Evolutionary conservation across 2,113 vertebrate genomes (phyloP).

Genomic region (Laticauda colubrina): DNA sequence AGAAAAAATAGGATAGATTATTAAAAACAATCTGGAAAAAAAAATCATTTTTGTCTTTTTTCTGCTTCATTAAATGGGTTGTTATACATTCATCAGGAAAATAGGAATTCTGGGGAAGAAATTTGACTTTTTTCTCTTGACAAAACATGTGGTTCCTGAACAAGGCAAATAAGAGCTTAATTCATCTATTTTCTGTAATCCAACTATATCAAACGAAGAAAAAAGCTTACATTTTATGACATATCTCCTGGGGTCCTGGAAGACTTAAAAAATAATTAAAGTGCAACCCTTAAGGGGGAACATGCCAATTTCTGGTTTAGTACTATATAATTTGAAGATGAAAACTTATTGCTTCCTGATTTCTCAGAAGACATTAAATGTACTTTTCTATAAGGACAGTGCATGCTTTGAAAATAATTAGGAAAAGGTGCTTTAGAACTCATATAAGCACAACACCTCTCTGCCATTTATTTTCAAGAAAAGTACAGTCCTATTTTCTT

Average conservation of each 20-base stretch:
- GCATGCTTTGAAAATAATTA: not conserved
- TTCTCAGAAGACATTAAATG: not conserved
- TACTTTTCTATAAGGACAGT: not conserved
- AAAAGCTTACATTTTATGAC: not conserved
- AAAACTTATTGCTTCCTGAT: not conserved
- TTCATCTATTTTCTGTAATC: not conserved
- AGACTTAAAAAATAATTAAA: not conserved
- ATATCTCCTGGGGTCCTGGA: not conserved
- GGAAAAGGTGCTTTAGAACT: not conserved
- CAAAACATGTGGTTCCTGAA: not conserved
- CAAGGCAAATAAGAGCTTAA: not conserved
- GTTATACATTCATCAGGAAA: not conserved
- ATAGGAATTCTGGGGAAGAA: not conserved
- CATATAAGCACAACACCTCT: not conserved
- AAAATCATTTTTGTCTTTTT: not conserved
- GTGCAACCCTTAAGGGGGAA: not conserved
- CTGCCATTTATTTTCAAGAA: not conserved
- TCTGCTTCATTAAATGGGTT: not conserved
- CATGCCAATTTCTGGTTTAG: not conserved
- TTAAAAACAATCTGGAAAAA: not conserved
- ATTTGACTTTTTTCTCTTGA: not conserved
- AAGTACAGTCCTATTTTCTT: not conserved
- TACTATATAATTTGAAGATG: not conserved
- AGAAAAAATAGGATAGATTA: slow-evolving; percentile 16
- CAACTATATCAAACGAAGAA: not conserved